A percentile compares a stretch with the other conserved stretches of the same genome.
These are phyloP conservation scores for Tinea pellionella DNA, from an alignment of 2,888 invertebrate species.

Conservation along the genomic window DNA sequence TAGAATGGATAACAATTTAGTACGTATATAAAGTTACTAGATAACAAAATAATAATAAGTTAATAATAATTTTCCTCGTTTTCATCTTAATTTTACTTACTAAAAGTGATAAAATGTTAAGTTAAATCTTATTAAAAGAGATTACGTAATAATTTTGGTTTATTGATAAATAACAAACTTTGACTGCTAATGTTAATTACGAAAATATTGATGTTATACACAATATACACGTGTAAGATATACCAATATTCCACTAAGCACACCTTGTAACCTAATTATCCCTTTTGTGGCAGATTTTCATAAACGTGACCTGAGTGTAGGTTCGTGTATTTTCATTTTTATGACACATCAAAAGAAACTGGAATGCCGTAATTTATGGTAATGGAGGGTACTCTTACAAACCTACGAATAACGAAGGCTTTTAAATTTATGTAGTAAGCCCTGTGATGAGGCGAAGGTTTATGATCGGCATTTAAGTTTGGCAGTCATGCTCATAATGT, in stretches of 20 bases:
- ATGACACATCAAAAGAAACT: conserved; percentile 65
- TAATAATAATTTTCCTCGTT: no score
- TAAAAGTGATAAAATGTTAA: no score
- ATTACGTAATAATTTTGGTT: no score
- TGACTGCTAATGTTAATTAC: no score
- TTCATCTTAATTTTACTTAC: no score
- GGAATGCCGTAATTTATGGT: conserved; percentile 64
- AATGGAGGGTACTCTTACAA: conserved; percentile 49
- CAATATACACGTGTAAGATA: not conserved
- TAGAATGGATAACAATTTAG: no score
- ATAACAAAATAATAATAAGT: no score
- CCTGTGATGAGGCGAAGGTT: conserved; percentile 45
- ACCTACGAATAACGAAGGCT: conserved; percentile 49
- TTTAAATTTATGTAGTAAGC: conserved; percentile 58
- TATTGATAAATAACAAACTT: no score
- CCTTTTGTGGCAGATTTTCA: conserved; percentile 3
- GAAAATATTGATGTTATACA: no score
- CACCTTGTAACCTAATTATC: conserved; percentile 13
- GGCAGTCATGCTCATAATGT: not conserved
- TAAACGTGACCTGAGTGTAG: conserved; percentile 23
- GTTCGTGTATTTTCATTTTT: conserved; percentile 49
- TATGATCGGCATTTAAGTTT: conserved; percentile 43
- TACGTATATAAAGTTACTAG: no score
- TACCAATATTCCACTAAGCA: not conserved
- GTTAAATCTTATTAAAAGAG: no score